Percentiles rank a stretch among this genome's conserved stretches.
phyloP scores from a whole-genome alignment of 2,797 vertebrate genomes.

The Platyrinchus mystaceus region DNA sequence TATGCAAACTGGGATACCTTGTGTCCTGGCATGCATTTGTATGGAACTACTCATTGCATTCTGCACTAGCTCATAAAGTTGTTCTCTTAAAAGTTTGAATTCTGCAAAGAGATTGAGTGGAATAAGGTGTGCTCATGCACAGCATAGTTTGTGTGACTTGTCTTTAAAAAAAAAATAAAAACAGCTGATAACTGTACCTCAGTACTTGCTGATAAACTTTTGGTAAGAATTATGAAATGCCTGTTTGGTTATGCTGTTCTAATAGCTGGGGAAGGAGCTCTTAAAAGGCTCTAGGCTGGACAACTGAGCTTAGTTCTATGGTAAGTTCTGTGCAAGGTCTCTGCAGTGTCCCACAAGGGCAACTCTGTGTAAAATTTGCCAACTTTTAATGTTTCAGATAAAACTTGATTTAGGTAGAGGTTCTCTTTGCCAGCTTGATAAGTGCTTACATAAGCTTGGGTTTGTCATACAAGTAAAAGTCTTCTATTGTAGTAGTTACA shows the following conservation, averaged over 20 bases:
- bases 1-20: not conserved
- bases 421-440: not conserved
- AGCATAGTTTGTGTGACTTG: not conserved
- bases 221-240: not conserved
- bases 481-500: not conserved
- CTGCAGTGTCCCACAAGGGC: not conserved
- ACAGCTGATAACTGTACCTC: not conserved
- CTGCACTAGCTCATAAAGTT: not conserved
- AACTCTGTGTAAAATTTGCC: not conserved
- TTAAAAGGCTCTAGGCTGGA: not conserved
- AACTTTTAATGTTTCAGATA: not conserved
- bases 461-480: not conserved
- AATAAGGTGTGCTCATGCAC: not conserved
- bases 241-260: not conserved
- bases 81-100: not conserved
- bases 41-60: not conserved
- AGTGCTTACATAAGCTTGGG: not conserved
- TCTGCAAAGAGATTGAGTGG: not conserved
- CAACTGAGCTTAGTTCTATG: not conserved
- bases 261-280: not conserved
- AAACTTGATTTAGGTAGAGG: not conserved
- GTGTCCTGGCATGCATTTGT: not conserved
- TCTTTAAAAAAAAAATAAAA: not conserved
- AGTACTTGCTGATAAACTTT: not conserved
- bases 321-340: not conserved